Evolutionary conservation across 1,140 invertebrate genomes (phyloP).

Genomic region (Proctacanthus coquilletti): DNA sequence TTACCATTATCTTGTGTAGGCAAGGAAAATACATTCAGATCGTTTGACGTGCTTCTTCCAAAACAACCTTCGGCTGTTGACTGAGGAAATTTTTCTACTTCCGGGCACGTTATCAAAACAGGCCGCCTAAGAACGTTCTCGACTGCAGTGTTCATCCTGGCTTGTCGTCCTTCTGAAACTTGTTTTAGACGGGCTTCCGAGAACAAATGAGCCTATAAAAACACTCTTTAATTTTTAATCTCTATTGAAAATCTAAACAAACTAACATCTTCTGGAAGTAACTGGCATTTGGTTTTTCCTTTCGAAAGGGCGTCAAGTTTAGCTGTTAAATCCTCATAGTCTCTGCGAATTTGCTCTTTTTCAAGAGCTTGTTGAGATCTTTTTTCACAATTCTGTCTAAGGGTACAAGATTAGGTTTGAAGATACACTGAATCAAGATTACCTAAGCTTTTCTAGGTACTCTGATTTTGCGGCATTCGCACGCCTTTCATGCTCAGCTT

Average conservation of each 20-base stretch:
- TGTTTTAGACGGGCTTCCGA: slow-evolving; percentile 10
- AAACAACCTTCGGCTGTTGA: no score
- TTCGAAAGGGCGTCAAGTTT: slow-evolving; percentile 19
- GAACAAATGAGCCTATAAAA: background rate
- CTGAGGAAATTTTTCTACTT: slow-evolving; percentile 5
- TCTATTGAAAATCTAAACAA: background rate
- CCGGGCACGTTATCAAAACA: slow-evolving; percentile 22
- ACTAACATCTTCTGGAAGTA: slow-evolving; percentile 19
- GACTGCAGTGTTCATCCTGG: slow-evolving; percentile 22
- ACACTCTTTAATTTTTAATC: no score
- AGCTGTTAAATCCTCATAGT: slow-evolving; percentile 19
- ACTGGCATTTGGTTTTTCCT: slow-evolving; percentile 15
- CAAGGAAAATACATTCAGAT: background rate
- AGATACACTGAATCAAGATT: background rate
- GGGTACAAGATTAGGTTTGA: slow-evolving; percentile 3
- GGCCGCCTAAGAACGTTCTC: slow-evolving; percentile 20
- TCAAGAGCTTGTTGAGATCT: slow-evolving; percentile 21
- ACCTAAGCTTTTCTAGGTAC: slow-evolving; percentile 15
- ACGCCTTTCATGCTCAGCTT: slow-evolving; percentile 16
- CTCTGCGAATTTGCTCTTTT: slow-evolving; percentile 21
- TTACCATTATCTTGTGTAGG: background rate
- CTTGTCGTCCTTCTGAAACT: slow-evolving; percentile 10
- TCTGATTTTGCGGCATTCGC: slow-evolving; percentile 11
- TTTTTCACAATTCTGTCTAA: slow-evolving; percentile 14
- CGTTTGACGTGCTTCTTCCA: background rate